Conservation (phyloP, 23 tunicate genomes). For the Ascidia mentula region DNA sequence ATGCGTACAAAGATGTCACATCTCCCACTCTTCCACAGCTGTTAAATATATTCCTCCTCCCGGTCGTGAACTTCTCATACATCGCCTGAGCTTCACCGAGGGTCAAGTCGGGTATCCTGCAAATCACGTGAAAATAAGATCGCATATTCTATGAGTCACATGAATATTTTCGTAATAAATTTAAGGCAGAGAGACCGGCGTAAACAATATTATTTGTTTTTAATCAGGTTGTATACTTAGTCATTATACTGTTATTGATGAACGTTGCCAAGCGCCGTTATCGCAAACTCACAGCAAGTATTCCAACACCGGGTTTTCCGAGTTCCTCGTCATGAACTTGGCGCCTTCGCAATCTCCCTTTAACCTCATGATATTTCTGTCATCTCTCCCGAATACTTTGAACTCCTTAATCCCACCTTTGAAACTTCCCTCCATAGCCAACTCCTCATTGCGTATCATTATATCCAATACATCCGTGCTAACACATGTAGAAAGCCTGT, state of each 20-base stretch:
- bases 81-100: neutral
- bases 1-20: neutral
- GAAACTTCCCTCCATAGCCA: neutral
- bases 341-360: neutral
- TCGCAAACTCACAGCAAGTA: neutral
- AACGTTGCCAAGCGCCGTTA: too few relatives aligned
- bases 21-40: neutral
- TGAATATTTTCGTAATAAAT: too few relatives aligned
- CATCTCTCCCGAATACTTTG: neutral
- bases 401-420: neutral
- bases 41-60: neutral
- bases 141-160: too few relatives aligned
- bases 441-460: neutral
- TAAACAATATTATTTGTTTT: too few relatives aligned
- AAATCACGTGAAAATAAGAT: too few relatives aligned
- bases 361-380: neutral
- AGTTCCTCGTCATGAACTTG: neutral
- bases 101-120: neutral
- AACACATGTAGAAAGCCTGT: neutral
- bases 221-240: too few relatives aligned
- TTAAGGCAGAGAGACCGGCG: too few relatives aligned
- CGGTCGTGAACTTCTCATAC: slow-evolving; percentile 1
- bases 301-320: neutral
- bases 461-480: neutral
- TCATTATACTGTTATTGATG: too few relatives aligned